Conservation (phyloP, 2,113 vertebrate genomes). For the Oryzias celebensis region DNA sequence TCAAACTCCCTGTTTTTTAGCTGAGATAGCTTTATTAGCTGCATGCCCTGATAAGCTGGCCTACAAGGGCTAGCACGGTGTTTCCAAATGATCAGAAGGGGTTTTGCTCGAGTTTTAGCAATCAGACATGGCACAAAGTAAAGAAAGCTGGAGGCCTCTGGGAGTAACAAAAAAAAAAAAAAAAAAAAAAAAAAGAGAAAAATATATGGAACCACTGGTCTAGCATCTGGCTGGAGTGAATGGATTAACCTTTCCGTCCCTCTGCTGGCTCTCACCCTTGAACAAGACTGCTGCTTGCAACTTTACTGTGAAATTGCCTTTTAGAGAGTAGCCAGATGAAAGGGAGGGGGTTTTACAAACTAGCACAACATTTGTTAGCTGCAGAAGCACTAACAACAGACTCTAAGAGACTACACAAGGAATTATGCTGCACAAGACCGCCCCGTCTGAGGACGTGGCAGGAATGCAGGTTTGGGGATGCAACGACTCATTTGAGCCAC, state of each 20-base stretch:
- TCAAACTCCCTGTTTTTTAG: slow-evolving; percentile 61
- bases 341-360: slow-evolving; percentile 52
- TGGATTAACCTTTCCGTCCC: slow-evolving; percentile 45
- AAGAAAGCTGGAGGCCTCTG: slow-evolving; percentile 44
- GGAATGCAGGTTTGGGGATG: slow-evolving; percentile 42
- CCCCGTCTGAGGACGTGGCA: slow-evolving; percentile 46
- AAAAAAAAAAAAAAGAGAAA: background rate
- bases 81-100: slow-evolving; percentile 56
- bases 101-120: slow-evolving; percentile 62
- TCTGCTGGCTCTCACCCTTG: slow-evolving; percentile 57
- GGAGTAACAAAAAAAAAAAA: slow-evolving; percentile 6
- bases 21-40: slow-evolving; percentile 71
- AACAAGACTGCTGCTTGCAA: slow-evolving; percentile 68
- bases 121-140: slow-evolving; percentile 44
- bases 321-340: slow-evolving; percentile 64
- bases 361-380: slow-evolving; percentile 74
- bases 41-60: slow-evolving; percentile 66
- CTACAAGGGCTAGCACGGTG: slow-evolving; percentile 58
- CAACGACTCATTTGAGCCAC: slow-evolving; percentile 44
- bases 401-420: slow-evolving; percentile 67
- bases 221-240: slow-evolving; percentile 70
- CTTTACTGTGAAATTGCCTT: slow-evolving; percentile 73
- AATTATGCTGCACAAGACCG: slow-evolving; percentile 73
- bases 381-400: slow-evolving; percentile 63
- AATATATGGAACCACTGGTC: slow-evolving; percentile 63